These are phyloP conservation scores for Ellobius talpinus DNA, from an alignment of 2,113 vertebrate species.

Conservation along the genomic window DNA sequence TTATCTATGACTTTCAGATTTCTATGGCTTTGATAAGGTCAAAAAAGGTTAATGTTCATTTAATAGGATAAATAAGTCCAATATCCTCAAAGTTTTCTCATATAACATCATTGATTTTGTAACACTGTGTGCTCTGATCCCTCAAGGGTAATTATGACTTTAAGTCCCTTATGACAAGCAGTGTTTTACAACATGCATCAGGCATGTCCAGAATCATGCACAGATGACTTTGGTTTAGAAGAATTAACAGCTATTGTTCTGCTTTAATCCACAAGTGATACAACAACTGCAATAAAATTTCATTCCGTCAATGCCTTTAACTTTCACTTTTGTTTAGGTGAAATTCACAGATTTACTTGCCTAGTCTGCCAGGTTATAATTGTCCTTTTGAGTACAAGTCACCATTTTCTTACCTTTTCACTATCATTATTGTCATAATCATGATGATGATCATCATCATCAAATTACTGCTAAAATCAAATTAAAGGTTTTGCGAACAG, in stretches of 20 bases:
- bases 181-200: constrained; percentile 50
- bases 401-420: background rate
- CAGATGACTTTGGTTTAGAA: constrained; percentile 31
- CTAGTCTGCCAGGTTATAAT: background rate
- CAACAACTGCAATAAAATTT: constrained; percentile 20
- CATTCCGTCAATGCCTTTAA: background rate
- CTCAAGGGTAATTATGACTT: constrained; percentile 70
- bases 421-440: background rate
- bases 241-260: constrained; percentile 11
- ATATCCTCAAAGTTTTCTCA: constrained; percentile 66
- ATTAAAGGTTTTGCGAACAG: constrained; percentile 46
- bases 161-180: constrained; percentile 26
- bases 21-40: constrained; percentile 66
- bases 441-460: background rate
- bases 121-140: constrained; percentile 14
- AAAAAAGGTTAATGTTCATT: constrained; percentile 67
- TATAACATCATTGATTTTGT: constrained; percentile 72
- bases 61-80: constrained; percentile 76
- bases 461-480: constrained; percentile 42
- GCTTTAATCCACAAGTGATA: background rate
- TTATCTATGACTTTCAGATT: constrained; percentile 72
- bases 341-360: constrained; percentile 61
- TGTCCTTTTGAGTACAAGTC: background rate
- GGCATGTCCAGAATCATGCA: constrained; percentile 60
- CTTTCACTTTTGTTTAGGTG: background rate